Base-by-base conservation (phyloP, 2,888 invertebrate species). In the Laspeyria flexula region DNA sequence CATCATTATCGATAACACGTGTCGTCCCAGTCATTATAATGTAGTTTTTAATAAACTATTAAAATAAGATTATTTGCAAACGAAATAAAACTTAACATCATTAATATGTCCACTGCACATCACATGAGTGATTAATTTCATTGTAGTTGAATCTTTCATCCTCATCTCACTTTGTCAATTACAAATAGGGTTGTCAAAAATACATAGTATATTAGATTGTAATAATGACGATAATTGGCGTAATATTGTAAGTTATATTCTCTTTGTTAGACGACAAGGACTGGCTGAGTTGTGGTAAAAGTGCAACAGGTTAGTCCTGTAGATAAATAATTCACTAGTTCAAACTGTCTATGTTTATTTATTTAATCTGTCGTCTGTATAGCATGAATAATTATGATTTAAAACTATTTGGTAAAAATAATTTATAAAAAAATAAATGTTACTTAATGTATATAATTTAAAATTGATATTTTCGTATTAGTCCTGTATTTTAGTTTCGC, bases 251-350 rank as follows among this genome's bases (percentile, higher is more conserved):
- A 47, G 60, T 72, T 67, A 69, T 42, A 74, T 79, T 77, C 77
- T 77, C 65, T 76, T 67, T 71, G 83, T 77, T 86, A 92, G 91
- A 92, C 84, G 92, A 92, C 91, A 91, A 92, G 90, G 92, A 92
- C 79, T 92, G 92, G 91, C 81, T 91, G 87, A 87, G 83, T 90
- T 91, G 90, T 88, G 90, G 91, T 81, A 92, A 91, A 88, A 79
- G 79, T 79, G 84, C 83, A 72, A 84, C 90, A 91, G 92, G 92
- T 92, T 88, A 90, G 92, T 91, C 84, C 83, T 82, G 77, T 82
- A 78, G 56, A 54, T 21, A 34, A 30, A 29, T 55, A 13, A 30
- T 38, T 31, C 10, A 3, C n/a, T 50, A 25, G 40, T 40, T n/a
- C 15, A 40, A 35, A 53, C 23, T 55, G 51, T 62, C 21, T 42